Evolutionary conservation across 2,888 invertebrate species (phyloP).

Genomic region (Tetragnatha montana): DNA sequence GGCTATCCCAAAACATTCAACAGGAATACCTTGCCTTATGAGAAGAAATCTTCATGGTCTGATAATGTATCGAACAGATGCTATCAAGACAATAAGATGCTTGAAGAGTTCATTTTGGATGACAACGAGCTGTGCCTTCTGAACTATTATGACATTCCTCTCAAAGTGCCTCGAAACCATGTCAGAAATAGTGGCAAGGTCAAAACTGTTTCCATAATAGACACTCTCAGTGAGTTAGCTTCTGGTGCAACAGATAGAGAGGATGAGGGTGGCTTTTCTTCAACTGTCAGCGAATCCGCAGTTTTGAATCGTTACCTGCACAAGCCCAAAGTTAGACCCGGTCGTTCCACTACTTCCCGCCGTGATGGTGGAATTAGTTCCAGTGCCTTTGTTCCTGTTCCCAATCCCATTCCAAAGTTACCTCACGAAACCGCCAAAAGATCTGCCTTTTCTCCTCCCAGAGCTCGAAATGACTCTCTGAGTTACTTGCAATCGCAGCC

Average conservation of each 20-base stretch:
- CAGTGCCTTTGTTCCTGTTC: constrained; percentile 17
- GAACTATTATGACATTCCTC: constrained; percentile 69
- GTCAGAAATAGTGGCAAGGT: constrained; percentile 65
- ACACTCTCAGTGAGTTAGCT: constrained; percentile 75
- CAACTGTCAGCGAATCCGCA: constrained; percentile 67
- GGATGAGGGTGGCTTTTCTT: constrained; percentile 69
- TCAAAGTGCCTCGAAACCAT: constrained; percentile 60
- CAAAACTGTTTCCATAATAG: constrained; percentile 75
- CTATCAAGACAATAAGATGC: constrained; percentile 52
- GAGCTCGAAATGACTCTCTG: constrained; percentile 41
- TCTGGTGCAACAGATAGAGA: constrained; percentile 72
- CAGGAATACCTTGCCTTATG: constrained; percentile 34
- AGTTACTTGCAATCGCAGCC: constrained; percentile 31
- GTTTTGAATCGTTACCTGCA: constrained; percentile 53
- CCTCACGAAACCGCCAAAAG: constrained; percentile 7
- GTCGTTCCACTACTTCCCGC: constrained; percentile 28
- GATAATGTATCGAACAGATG: constrained; percentile 49
- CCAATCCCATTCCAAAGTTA: constrained; percentile 11
- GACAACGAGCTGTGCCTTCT: constrained; percentile 66
- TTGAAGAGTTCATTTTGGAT: constrained; percentile 69
- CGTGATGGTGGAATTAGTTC: constrained; percentile 33
- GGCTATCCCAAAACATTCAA: constrained; percentile 28
- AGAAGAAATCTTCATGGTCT: constrained; percentile 54
- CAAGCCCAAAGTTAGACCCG: constrained; percentile 58
- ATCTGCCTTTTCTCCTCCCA: constrained; percentile 31